Base-by-base conservation (phyloP, 2,888 invertebrate species). In the Nebria salina region DNA sequence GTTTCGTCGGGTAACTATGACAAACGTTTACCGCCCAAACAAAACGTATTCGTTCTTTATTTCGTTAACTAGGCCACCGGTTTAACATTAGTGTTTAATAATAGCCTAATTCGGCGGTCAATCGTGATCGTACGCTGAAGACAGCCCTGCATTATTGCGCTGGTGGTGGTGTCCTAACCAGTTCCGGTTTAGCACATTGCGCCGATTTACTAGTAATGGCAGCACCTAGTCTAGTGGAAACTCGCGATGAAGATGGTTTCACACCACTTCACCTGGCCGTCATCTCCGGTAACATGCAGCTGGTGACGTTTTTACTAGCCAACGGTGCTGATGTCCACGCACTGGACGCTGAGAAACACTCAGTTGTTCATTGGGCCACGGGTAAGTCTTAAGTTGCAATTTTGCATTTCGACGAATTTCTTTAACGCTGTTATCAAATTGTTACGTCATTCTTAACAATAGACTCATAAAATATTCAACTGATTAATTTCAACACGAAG, bases 341-440 rank as follows among this genome's bases (percentile, higher is more conserved):
- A 72, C 92, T 95, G 84, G 99, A 99, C 89, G 94, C 95, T 86
- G 98, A 99, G 88, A 95, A 96, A 82, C 99, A 99, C 88, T 97
- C 98, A 1, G 95, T 97, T 72, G 95, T 98, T 9, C 99, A 99
- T 89, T 99, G 99, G 99, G 98, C 99, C 20, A 97, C 98, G 84
- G 98, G 98, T 98, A 88, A 90, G 90, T 70, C 25, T 76, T 65
- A 11, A 20, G 26, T 34, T 42, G 9, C 11, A n/a, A 73, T 34
- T 34, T 34, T 34, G 34, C 34, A 34, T 34, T 34, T 34, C 2
- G 4, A 11, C 4, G 8, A 54, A 54, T 54, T 54, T 54, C 3
- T 54, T 54, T 54, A 4, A 54, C 54, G 54, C 1, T 54, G 6
- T 54, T 54, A 54, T 54, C 8, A 54, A 54, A 54, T 54, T 54